phyloP scores from a whole-genome alignment of 92 coral and sea anemone species.

The Zoanthus sociatus region DNA sequence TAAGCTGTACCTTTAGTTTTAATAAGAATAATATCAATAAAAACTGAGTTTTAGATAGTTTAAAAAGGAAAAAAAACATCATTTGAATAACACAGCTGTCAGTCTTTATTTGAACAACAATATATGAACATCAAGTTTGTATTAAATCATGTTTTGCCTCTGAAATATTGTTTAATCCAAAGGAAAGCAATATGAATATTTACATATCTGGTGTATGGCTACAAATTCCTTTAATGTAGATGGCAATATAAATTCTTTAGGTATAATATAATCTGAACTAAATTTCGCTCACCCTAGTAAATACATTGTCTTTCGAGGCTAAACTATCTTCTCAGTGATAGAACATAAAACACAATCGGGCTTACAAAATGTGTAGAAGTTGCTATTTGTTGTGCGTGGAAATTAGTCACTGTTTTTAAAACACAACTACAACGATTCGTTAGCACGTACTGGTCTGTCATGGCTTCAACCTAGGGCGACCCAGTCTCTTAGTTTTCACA shows the following conservation, averaged over 20 bases:
- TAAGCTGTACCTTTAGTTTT: neutral
- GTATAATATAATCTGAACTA: neutral
- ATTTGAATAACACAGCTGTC: neutral
- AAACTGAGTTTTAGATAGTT: no score
- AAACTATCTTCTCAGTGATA: constrained; percentile 19
- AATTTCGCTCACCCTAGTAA: constrained; percentile 8
- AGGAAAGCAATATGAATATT: neutral
- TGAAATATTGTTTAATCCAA: neutral
- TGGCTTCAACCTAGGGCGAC: neutral
- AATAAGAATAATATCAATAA: no score
- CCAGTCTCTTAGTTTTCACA: neutral
- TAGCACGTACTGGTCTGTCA: neutral
- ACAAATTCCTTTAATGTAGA: neutral
- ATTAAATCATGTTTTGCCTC: no score
- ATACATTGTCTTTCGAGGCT: constrained; percentile 6
- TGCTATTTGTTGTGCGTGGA: neutral
- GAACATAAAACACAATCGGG: constrained; percentile 3
- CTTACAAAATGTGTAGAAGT: neutral
- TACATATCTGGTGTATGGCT: no score
- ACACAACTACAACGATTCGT: neutral
- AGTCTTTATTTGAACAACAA: constrained; percentile 11
- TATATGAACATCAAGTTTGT: neutral
- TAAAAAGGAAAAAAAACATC: no score
- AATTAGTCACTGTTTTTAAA: neutral
- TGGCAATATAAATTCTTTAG: neutral